phyloP scores from a whole-genome alignment of 1,140 invertebrate species.

The Hypsibius dujardini region DNA sequence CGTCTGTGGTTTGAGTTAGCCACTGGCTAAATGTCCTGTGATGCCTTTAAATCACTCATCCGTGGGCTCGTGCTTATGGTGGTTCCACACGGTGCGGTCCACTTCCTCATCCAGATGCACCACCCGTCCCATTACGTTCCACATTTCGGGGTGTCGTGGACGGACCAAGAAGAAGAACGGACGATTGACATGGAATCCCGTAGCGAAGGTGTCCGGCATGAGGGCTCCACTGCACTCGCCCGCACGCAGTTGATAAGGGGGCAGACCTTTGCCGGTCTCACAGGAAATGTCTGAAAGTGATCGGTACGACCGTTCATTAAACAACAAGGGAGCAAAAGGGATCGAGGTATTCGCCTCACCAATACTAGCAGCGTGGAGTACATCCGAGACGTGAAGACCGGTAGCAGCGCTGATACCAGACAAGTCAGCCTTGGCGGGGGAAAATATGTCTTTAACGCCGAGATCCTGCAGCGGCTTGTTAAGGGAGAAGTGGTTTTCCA shows the following conservation, averaged over 20 bases:
- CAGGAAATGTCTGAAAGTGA: not conserved
- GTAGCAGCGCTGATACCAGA: not conserved
- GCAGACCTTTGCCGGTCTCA: not conserved
- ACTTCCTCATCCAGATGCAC: not conserved
- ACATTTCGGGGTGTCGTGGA: not conserved
- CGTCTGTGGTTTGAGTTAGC: too few species aligned
- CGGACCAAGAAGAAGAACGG: not conserved
- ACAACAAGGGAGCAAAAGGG: not conserved
- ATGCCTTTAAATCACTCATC: too few species aligned
- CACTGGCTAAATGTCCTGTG: too few species aligned
- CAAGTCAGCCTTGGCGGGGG: not conserved
- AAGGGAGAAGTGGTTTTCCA: not conserved
- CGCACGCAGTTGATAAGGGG: not conserved
- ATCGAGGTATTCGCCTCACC: not conserved
- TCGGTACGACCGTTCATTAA: not conserved
- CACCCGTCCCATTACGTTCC: not conserved
- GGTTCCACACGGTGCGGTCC: not conserved
- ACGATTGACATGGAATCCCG: not conserved
- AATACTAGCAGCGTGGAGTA: not conserved
- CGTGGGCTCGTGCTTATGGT: not conserved
- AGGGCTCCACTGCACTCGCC: not conserved
- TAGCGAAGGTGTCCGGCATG: not conserved
- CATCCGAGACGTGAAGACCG: not conserved
- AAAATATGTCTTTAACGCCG: not conserved
- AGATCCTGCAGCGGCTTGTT: not conserved